Evolutionary conservation across 2,888 invertebrate species (phyloP), one percentile per base, ranked within the genome.

Genomic region (Dryomyza anilis): DNA sequence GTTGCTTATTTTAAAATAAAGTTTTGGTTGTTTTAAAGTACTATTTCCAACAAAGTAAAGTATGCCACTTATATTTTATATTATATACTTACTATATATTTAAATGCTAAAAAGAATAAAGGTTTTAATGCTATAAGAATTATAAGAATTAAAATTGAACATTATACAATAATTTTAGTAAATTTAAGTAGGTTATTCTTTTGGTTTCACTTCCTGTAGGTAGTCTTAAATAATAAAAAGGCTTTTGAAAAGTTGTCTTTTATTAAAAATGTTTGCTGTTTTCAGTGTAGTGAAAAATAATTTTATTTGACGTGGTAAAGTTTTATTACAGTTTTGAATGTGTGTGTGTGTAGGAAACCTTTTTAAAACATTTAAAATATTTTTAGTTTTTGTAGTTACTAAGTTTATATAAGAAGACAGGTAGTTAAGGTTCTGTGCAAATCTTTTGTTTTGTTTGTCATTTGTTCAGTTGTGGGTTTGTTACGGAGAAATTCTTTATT

Each of bases 221-320:
- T 73, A 78, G 78, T 78, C 76, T 79, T 68, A 66, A 72, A 63
- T 16, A 69, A 72, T 72, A 71, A 75, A 77, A 77, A 75, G 76
- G 76, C 74, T 76, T 74, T 75, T 70, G 73, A 75, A 69, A 69
- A 73, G 7, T 65, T 62, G 60, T 64, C 59, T 68, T 63, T 64
- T 57, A 4, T 29, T 23, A 27, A 16, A 8, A 27, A 7, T 45
- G 8, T 43, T 50, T 0, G 46, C 19, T 56, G 14, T 60, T 59
- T 52, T 25, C n/a, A 33, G 33, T 55, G 67, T 59, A 66, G 65
- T 67, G 16, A 55, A 53, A 55, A 36, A 14, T 52, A 52, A 5
- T 23, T 27, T n/a, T 25, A 25, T 27, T 55, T 19, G 21, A 21
- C 0, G 14, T 7, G 33, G 23, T 7, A n/a, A 10, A 55, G 7